Evolutionary conservation across 2,888 invertebrate genomes (phyloP).

Genomic region (Drosophila mulleri): DNA sequence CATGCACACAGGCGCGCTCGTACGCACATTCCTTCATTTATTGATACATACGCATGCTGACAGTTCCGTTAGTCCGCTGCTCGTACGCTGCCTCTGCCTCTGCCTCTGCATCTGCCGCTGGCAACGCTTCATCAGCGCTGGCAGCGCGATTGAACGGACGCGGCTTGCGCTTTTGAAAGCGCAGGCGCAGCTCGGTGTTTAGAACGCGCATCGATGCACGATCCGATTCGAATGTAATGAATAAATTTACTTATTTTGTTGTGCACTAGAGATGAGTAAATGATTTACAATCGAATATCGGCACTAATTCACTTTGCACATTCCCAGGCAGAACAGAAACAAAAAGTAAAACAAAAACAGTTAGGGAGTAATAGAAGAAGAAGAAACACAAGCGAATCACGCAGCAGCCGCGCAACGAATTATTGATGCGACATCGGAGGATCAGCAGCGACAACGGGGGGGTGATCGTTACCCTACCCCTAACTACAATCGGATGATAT

Average conservation of each 20-base stretch:
- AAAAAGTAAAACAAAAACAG: not conserved
- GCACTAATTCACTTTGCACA: constrained; percentile 20
- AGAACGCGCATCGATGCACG: constrained; percentile 69
- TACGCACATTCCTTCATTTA: constrained; percentile 4
- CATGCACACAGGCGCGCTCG: not conserved
- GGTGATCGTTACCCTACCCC: constrained; percentile 1
- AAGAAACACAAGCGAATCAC: not conserved
- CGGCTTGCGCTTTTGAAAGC: constrained; percentile 76
- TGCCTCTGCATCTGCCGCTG: constrained; percentile 21
- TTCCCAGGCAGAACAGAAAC: constrained; percentile 2
- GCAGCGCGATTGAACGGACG: constrained; percentile 76
- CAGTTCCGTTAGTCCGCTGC: constrained; percentile 33
- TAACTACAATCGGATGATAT: constrained; percentile 36
- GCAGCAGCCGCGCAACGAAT: not conserved
- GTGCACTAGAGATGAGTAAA: constrained; percentile 26
- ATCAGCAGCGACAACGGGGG: constrained; percentile 11
- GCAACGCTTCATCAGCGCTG: constrained; percentile 72
- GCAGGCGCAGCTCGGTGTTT: constrained; percentile 75
- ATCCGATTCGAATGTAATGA: not conserved
- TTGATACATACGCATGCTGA: constrained; percentile 49
- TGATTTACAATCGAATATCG: constrained; percentile 42
- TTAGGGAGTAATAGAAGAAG: not conserved
- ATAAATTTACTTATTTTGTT: not conserved
- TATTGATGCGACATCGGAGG: constrained; percentile 53
- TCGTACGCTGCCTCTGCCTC: constrained; percentile 18